Evolutionary conservation across 2,797 vertebrate species (phyloP).

Genomic region (Epinephelus coioides): DNA sequence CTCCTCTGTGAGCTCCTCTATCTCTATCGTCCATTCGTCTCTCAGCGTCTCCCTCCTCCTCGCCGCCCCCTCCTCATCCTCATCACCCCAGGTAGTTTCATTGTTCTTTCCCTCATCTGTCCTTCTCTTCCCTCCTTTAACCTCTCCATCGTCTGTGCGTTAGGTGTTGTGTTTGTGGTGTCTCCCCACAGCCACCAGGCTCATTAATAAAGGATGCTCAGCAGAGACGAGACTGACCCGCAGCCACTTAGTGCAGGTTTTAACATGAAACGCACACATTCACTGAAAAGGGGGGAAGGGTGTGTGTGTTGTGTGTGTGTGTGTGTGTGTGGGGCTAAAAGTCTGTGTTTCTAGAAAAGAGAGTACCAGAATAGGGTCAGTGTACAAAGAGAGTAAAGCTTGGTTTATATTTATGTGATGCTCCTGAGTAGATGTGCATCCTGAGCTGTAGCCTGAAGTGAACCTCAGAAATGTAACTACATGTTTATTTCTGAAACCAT

Average conservation of each 20-base stretch:
- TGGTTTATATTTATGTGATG: too few species aligned
- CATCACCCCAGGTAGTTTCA: conserved; percentile 24
- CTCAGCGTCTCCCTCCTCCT: not conserved
- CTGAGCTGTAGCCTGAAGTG: too few species aligned
- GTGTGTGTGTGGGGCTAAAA: not conserved
- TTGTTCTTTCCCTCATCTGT: conserved; percentile 1
- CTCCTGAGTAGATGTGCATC: too few species aligned
- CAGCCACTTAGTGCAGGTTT: conserved; percentile 50
- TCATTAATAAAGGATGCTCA: conserved; percentile 65
- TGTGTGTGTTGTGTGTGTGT: not conserved
- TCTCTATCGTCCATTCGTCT: conserved; percentile 35
- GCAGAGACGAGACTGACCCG: conserved; percentile 38
- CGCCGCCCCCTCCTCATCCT: conserved; percentile 12
- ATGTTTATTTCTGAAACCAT: too few species aligned
- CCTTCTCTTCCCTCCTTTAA: conserved; percentile 16
- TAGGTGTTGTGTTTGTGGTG: conserved; percentile 24
- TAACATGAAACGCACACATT: conserved; percentile 26
- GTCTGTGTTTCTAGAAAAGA: not conserved
- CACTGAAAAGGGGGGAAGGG: not conserved
- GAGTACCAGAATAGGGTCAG: conserved; percentile 5
- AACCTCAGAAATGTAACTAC: too few species aligned
- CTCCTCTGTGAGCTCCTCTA: conserved; percentile 24
- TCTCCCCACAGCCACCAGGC: conserved; percentile 30
- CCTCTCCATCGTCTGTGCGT: conserved; percentile 26
- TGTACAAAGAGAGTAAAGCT: not conserved